These are phyloP conservation scores for Aphidius gifuensis DNA, from an alignment of 1,140 invertebrate species.

Conservation along the genomic window DNA sequence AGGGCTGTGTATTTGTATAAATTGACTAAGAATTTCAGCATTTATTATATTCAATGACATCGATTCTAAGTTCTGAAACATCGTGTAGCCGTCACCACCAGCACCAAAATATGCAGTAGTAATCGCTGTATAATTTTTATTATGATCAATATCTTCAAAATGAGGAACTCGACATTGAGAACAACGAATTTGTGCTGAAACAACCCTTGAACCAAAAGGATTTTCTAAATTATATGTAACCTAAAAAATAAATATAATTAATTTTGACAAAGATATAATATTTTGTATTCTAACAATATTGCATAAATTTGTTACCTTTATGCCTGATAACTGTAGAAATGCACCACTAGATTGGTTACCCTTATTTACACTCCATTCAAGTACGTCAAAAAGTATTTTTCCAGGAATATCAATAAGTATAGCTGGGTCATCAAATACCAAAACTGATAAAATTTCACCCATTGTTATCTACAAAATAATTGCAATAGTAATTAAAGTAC, in stretches of 20 bases:
- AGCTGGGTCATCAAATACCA: slow-evolving; percentile 61
- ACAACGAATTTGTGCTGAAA: slow-evolving; percentile 55
- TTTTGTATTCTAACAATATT: too few species aligned
- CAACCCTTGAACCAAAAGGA: slow-evolving; percentile 54
- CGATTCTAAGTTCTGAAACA: slow-evolving; percentile 38
- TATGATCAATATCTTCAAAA: slow-evolving; percentile 42
- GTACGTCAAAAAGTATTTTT: slow-evolving; percentile 42
- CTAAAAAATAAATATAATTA: slow-evolving; percentile 29
- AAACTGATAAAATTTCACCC: slow-evolving; percentile 56
- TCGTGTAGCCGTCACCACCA: slow-evolving; percentile 58
- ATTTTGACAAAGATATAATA: too few species aligned
- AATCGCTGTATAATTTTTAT: slow-evolving; percentile 53
- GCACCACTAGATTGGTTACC: slow-evolving; percentile 52
- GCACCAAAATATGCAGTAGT: slow-evolving; percentile 54
- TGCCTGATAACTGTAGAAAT: slow-evolving; percentile 61
- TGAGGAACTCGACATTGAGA: slow-evolving; percentile 54
- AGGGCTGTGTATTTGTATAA: slow-evolving; percentile 24
- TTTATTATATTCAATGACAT: slow-evolving; percentile 21
- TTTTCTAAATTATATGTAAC: slow-evolving; percentile 58
- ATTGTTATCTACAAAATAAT: slow-evolving; percentile 56
- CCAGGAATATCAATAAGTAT: slow-evolving; percentile 56
- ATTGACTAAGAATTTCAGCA: slow-evolving; percentile 29
- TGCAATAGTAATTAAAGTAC: not conserved
- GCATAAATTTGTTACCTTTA: slow-evolving; percentile 36
- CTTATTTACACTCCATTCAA: slow-evolving; percentile 59